phyloP scores from a whole-genome alignment of 2,888 invertebrate species.

The Trissoscelio sp. region DNA sequence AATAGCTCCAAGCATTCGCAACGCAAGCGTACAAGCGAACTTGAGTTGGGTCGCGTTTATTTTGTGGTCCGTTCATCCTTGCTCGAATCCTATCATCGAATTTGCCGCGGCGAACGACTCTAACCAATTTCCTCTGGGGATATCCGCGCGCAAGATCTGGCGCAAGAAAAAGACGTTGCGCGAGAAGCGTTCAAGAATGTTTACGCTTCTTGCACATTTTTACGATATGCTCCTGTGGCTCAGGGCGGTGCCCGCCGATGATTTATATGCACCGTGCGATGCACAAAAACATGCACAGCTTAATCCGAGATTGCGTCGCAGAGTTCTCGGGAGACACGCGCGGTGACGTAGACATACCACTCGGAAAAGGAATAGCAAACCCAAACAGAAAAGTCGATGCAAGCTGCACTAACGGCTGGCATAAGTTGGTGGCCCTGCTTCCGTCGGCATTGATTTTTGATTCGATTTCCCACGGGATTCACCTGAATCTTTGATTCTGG shows the following conservation, averaged over 20 bases:
- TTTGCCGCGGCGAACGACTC: slow-evolving; percentile 35
- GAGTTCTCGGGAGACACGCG: slow-evolving; percentile 60
- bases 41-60: too few species aligned
- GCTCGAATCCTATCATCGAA: slow-evolving; percentile 63
- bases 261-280: slow-evolving; percentile 64
- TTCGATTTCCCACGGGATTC: slow-evolving; percentile 62
- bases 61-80: background rate
- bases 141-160: slow-evolving; percentile 36
- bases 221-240: slow-evolving; percentile 50
- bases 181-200: slow-evolving; percentile 44
- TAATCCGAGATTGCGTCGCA: slow-evolving; percentile 70
- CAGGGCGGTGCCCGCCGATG: slow-evolving; percentile 44
- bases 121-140: slow-evolving; percentile 57
- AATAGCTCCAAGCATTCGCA: too few species aligned
- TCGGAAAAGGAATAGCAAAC: background rate
- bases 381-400: slow-evolving; percentile 48
- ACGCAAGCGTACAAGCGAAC: too few species aligned
- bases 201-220: slow-evolving; percentile 60
- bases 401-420: slow-evolving; percentile 23
- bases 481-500: slow-evolving; percentile 61
- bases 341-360: slow-evolving; percentile 40
- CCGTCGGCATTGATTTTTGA: slow-evolving; percentile 64
- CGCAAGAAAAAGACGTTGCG: background rate
- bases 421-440: slow-evolving; percentile 19
- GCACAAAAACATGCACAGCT: slow-evolving; percentile 67